These are phyloP conservation scores for Antheraea yamamai DNA, from an alignment of 2,888 invertebrate species.

Conservation along the genomic window DNA sequence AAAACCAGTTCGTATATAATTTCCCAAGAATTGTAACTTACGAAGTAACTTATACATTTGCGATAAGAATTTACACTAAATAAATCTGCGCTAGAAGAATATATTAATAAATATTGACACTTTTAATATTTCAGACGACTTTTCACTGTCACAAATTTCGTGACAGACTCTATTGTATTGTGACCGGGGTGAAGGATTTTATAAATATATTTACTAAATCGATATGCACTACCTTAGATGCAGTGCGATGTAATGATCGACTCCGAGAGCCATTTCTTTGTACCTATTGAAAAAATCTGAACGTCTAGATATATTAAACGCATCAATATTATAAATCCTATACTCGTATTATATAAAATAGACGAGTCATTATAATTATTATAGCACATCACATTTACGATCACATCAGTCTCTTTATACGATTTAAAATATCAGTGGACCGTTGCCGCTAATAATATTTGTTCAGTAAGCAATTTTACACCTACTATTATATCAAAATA, in stretches of 20 bases:
- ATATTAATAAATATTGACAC: slow-evolving; percentile 37
- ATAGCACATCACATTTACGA: slow-evolving; percentile 60
- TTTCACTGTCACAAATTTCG: not conserved
- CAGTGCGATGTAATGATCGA: not conserved
- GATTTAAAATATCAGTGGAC: slow-evolving; percentile 9
- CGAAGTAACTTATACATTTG: not conserved
- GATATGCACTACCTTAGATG: too few species aligned
- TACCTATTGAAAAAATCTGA: not conserved
- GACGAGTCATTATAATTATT: slow-evolving; percentile 51
- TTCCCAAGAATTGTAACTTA: not conserved
- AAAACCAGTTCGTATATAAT: not conserved
- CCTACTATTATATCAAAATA: not conserved
- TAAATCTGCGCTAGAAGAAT: slow-evolving; percentile 45
- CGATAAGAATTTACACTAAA: slow-evolving; percentile 29
- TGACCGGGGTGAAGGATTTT: too few species aligned
- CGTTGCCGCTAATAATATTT: not conserved
- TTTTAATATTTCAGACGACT: slow-evolving; percentile 17
- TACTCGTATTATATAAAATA: slow-evolving; percentile 54
- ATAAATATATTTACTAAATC: too few species aligned
- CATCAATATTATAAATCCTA: slow-evolving; percentile 24
- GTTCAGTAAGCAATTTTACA: not conserved
- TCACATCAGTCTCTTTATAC: slow-evolving; percentile 66
- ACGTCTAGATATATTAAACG: slow-evolving; percentile 2
- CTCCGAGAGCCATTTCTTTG: not conserved
- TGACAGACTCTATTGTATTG: not conserved